Conservation (phyloP, 2,888 invertebrate species). For the Melieria picta region DNA sequence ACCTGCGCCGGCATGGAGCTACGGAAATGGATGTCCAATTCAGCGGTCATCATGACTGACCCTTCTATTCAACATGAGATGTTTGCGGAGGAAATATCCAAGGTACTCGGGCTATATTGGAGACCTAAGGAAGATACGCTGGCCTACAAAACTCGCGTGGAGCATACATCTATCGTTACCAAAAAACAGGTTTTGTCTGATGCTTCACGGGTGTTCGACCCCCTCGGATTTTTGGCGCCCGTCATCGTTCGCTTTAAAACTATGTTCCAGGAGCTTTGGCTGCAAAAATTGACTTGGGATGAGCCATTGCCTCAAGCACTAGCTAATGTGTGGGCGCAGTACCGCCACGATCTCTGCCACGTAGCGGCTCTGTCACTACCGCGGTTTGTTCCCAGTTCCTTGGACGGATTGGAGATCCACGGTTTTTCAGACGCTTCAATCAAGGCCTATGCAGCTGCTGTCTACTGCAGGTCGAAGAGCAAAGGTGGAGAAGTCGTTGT, state of each 20-base stretch:
- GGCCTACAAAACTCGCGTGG: background rate
- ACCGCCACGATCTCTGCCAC: background rate
- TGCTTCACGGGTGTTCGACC: constrained; percentile 24
- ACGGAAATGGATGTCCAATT: constrained; percentile 23
- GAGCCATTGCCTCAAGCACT: constrained; percentile 18
- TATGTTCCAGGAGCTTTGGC: constrained; percentile 22
- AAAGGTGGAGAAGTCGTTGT: background rate
- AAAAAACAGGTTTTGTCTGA: constrained; percentile 25
- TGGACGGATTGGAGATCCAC: constrained; percentile 2
- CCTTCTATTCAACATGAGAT: background rate
- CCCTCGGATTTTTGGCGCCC: constrained; percentile 22
- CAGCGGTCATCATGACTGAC: background rate
- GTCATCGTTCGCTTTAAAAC: constrained; percentile 28
- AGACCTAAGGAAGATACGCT: constrained; percentile 11
- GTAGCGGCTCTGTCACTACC: background rate
- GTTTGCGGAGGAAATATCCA: background rate
- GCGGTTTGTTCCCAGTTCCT: background rate
- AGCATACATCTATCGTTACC: background rate
- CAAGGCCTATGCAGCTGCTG: constrained; percentile 25
- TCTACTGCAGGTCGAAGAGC: constrained; percentile 1
- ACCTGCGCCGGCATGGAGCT: background rate
- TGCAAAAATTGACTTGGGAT: constrained; percentile 19
- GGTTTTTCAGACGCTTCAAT: constrained; percentile 25
- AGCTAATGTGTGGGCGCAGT: constrained; percentile 3
- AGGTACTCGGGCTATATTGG: constrained; percentile 19